Evolutionary conservation across 1,140 invertebrate genomes (phyloP).

Genomic region (Ptiloglossa arizonensis): DNA sequence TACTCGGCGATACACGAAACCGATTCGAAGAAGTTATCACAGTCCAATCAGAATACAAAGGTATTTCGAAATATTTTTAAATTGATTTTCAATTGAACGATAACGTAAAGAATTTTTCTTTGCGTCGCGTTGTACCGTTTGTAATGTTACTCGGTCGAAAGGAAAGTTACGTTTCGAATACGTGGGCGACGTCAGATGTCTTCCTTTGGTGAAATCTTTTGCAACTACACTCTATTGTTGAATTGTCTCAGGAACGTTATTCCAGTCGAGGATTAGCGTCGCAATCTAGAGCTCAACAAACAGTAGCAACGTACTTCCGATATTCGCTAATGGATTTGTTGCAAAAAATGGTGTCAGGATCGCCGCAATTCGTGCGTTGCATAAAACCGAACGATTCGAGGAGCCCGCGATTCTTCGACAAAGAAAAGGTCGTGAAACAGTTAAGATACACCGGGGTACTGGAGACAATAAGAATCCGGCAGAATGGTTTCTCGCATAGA

Average conservation of each 20-base stretch:
- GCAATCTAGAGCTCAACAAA: slow-evolving; percentile 92
- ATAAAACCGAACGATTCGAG: slow-evolving; percentile 91
- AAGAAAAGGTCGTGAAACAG: slow-evolving; percentile 88
- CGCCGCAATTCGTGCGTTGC: slow-evolving; percentile 92
- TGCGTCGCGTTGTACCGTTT: not conserved
- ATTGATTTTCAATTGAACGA: not conserved
- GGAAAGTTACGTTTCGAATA: too few relatives aligned
- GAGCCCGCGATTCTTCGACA: slow-evolving; percentile 87
- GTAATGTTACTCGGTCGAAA: too few relatives aligned
- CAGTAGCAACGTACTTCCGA: slow-evolving; percentile 91
- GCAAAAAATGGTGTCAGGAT: slow-evolving; percentile 90
- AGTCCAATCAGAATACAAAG: slow-evolving; percentile 75
- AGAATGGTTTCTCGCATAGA: slow-evolving; percentile 91
- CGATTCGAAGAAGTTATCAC: slow-evolving; percentile 77
- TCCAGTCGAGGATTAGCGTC: slow-evolving; percentile 87
- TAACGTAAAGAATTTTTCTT: not conserved
- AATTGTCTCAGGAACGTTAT: slow-evolving; percentile 77
- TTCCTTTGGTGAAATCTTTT: too few relatives aligned
- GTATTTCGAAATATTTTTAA: slow-evolving; percentile 46
- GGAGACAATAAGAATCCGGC: slow-evolving; percentile 91
- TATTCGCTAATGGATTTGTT: slow-evolving; percentile 93
- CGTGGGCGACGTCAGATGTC: not conserved
- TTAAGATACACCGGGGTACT: slow-evolving; percentile 91
- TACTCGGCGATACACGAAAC: slow-evolving; percentile 84
- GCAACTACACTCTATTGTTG: not conserved